Conservation (phyloP, 2,888 invertebrate genomes). For the Limnephilus auricula region DNA sequence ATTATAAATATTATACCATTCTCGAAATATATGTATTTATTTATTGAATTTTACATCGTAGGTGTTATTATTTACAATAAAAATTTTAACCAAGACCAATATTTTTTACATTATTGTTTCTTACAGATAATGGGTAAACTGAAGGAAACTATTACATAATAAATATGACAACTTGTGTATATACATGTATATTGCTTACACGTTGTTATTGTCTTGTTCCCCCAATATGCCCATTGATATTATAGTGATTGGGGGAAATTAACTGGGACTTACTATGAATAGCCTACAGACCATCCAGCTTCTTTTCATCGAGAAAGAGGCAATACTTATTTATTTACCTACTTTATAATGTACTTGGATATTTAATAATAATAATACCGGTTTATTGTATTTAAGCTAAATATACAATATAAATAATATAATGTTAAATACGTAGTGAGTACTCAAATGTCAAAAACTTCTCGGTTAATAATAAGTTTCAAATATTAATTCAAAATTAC, state of each 20-base stretch:
- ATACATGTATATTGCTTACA: background rate
- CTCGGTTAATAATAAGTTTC: background rate
- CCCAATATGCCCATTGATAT: background rate
- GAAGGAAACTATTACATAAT: background rate
- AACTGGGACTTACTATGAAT: background rate
- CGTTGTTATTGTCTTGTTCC: background rate
- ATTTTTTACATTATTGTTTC: too few relatives aligned
- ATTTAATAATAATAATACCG: too few relatives aligned
- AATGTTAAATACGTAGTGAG: background rate
- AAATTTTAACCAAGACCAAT: too few relatives aligned
- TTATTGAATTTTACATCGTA: too few relatives aligned
- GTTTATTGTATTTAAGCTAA: background rate
- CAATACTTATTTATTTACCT: background rate
- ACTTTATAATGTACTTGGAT: too few relatives aligned
- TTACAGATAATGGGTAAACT: too few relatives aligned
- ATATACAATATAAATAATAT: background rate
- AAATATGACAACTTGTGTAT: background rate
- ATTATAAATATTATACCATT: too few relatives aligned
- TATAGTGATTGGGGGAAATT: background rate
- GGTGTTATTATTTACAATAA: too few relatives aligned
- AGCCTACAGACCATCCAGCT: background rate
- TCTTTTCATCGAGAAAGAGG: background rate
- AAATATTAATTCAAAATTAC: background rate
- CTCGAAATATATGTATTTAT: too few relatives aligned
- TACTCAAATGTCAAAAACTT: background rate